These are phyloP conservation scores for Sardinella longiceps DNA, from an alignment of 2,797 vertebrate species.

Conservation along the genomic window DNA sequence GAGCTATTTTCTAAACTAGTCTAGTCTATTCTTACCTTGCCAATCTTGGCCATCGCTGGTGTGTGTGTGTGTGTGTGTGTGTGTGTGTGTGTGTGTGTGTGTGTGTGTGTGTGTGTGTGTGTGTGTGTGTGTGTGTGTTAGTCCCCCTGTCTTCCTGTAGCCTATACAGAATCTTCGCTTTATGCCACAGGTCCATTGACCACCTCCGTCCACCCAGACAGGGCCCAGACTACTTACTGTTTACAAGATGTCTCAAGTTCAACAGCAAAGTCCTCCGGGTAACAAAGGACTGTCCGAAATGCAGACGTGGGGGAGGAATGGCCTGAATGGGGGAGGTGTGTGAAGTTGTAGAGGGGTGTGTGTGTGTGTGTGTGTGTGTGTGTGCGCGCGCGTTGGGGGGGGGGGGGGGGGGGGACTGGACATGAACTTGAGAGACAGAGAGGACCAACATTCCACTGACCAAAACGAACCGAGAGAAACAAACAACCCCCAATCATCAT, in stretches of 20 bases:
- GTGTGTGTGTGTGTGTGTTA: slow-evolving; percentile 28
- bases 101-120: not conserved
- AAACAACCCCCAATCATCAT: not conserved
- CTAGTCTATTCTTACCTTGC: not conserved
- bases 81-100: not conserved
- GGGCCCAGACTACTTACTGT: slow-evolving; percentile 77
- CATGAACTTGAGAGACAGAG: slow-evolving; percentile 76
- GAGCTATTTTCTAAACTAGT: not conserved
- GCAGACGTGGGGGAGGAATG: slow-evolving; percentile 61
- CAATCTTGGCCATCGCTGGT: not conserved
- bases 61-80: not conserved
- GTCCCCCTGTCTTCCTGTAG: slow-evolving; percentile 55
- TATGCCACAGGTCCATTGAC: slow-evolving; percentile 50
- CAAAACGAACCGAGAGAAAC: not conserved
- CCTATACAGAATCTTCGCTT: slow-evolving; percentile 30
- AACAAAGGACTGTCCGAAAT: slow-evolving; percentile 74
- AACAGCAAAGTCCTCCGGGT: slow-evolving; percentile 77
- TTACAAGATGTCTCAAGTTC: slow-evolving; percentile 83
- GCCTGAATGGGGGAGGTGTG: slow-evolving; percentile 47
- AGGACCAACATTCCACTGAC: slow-evolving; percentile 35
- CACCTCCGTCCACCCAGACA: slow-evolving; percentile 71
- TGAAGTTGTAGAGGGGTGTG: slow-evolving; percentile 5
- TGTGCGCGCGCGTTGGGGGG: slow-evolving; percentile 50
- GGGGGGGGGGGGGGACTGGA: slow-evolving; percentile 58
- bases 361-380: slow-evolving; percentile 42